phyloP scores from a whole-genome alignment of 2,888 invertebrate genomes.

The Tipula lateralis region DNA sequence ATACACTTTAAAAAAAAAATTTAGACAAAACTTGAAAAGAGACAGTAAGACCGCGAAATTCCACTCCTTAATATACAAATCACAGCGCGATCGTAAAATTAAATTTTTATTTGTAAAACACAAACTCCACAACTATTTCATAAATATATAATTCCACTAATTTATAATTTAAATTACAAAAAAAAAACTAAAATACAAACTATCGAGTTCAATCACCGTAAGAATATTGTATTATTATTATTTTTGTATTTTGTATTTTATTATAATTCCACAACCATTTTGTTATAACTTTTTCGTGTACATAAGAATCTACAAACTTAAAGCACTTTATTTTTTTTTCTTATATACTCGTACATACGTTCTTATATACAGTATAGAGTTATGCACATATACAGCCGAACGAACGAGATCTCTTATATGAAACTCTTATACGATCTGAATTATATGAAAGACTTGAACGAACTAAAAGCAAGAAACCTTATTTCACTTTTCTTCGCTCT shows the following conservation, averaged over 20 bases:
- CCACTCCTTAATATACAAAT: conserved; percentile 28
- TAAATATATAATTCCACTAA: not conserved
- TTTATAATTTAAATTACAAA: not conserved
- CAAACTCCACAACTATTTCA: not conserved
- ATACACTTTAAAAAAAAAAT: not conserved
- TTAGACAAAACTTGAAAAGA: conserved; percentile 1
- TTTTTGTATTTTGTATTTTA: not conserved
- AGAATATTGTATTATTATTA: not conserved
- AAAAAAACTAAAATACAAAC: not conserved
- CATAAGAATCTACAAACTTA: conserved; percentile 1
- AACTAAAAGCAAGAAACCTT: conserved; percentile 28
- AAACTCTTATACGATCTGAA: not conserved
- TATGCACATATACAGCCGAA: not conserved
- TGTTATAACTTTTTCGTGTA: not conserved
- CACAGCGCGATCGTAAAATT: not conserved
- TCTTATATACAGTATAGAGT: too few relatives aligned
- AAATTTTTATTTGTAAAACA: not conserved
- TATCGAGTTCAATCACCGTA: conserved; percentile 29
- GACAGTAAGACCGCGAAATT: not conserved
- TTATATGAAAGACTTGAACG: conserved; percentile 27
- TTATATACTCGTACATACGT: not conserved
- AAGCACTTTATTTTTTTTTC: not conserved
- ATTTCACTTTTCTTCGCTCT: conserved; percentile 26
- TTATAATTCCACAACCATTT: conserved; percentile 27
- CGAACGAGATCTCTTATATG: not conserved